Evolutionary conservation across 2,888 invertebrate species (phyloP), one percentile per base, ranked within the genome.

Genomic region (Cerastis rubricosa): DNA sequence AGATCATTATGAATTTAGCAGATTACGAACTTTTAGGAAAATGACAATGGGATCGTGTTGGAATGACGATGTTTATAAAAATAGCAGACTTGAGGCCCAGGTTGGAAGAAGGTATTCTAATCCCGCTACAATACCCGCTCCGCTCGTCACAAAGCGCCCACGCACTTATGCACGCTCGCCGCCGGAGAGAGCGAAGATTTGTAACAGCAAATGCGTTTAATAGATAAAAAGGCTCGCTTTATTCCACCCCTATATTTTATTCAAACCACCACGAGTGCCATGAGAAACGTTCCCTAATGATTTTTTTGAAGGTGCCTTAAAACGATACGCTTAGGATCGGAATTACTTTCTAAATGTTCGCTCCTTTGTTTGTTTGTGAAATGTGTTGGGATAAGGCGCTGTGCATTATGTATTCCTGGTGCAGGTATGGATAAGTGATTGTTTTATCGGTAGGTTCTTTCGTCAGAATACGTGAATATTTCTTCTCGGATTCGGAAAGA

Each of bases 191-290:
- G 91, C 89, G 86, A 91, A 94, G 93, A 94, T 94, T 95, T 94
- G 93, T 94, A 92, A 93, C 93, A 92, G 91, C 90, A 95, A 95
- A 94, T 95, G 94, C 93, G 94, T 95, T 95, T 95, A 96, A 94
- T 93, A 95, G 94, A 94, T 95, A 96, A 95, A 95, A 95, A 95
- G 94, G 93, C 93, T 90, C 93, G 86, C 90, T 94, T 94, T 95
- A 93, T 94, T 91, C 93, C 89, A 83, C 87, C 88, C 91, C 91
- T 91, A 95, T 95, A 95, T 95, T 93, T 95, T 95, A 96, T 96
- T 95, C 95, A 95, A 91, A 90, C 87, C 88, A 89, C 86, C 88
- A 89, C 89, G 92, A 95, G 93, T 93, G 93, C 89, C 90, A 91
- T 91, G 91, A 88, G 90, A 90, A 91, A 93, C 89, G 92, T 78